A percentile compares a stretch with the other conserved stretches of the same genome.
These are phyloP conservation scores for Apteryx mantelli DNA, from an alignment of 2,113 vertebrate species.

Conservation along the genomic window DNA sequence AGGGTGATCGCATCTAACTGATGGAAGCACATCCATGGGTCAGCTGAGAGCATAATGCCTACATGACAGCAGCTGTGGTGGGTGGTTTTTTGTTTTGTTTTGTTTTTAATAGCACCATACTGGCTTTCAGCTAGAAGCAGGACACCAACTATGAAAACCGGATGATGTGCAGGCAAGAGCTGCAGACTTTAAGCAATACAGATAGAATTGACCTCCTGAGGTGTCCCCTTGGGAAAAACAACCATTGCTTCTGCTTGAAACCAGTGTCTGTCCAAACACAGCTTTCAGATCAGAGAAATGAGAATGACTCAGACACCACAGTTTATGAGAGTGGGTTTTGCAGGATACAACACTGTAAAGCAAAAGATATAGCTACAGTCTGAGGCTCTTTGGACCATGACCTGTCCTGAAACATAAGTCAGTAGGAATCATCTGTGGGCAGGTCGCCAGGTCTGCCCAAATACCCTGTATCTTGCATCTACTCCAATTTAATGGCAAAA, in stretches of 20 bases:
- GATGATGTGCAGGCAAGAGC: background rate
- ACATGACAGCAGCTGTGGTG: background rate
- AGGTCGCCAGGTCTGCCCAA: background rate
- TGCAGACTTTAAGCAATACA: background rate
- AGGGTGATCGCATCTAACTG: background rate
- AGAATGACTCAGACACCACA: background rate
- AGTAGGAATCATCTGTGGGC: background rate
- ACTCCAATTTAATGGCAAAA: background rate
- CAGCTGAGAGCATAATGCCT: background rate
- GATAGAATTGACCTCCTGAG: background rate
- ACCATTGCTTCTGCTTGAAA: background rate
- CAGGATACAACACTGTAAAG: background rate
- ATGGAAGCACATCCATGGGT: background rate
- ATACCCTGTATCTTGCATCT: background rate
- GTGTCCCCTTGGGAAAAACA: background rate
- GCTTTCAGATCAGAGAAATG: background rate
- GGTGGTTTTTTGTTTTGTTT: background rate
- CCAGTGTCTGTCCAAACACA: background rate
- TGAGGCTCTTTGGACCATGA: background rate
- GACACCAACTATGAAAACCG: background rate
- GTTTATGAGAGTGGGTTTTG: background rate
- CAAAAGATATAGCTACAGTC: background rate
- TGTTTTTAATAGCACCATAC: background rate
- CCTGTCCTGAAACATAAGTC: background rate
- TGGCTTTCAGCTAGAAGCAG: constrained; percentile 32